Percentiles rank a stretch among this genome's conserved stretches.
These are phyloP conservation scores for Danio albolineatus DNA, from an alignment of 2,797 vertebrate genomes.

Conservation along the genomic window DNA sequence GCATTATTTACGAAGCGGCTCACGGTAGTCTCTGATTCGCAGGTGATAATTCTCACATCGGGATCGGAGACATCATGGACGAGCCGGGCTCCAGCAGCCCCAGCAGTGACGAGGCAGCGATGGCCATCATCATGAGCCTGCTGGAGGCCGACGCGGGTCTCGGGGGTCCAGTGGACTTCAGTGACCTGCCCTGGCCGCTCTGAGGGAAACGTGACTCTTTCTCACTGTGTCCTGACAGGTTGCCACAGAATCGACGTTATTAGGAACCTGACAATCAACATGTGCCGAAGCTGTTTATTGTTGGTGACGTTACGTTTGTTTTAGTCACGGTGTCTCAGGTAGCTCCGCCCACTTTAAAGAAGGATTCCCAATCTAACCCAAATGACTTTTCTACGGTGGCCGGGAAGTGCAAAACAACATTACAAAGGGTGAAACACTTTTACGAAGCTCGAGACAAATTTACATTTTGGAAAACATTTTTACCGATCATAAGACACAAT, in stretches of 20 bases:
- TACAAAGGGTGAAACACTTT: too few relatives aligned
- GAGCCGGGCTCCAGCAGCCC: conserved; percentile 91
- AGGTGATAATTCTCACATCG: conserved; percentile 86
- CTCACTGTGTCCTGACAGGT: too few relatives aligned
- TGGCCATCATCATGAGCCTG: conserved; percentile 97
- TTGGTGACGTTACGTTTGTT: not conserved
- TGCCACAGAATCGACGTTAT: not conserved
- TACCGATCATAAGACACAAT: too few relatives aligned
- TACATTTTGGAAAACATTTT: too few relatives aligned
- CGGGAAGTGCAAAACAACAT: too few relatives aligned
- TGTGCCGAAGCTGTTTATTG: not conserved
- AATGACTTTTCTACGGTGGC: too few relatives aligned
- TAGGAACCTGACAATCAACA: not conserved
- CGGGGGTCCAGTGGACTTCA: conserved; percentile 89
- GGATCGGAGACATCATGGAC: conserved; percentile 86
- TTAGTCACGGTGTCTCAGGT: conserved; percentile 10
- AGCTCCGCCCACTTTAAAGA: not conserved
- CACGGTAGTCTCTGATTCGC: not conserved
- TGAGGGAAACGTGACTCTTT: conserved; percentile 15
- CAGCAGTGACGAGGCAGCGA: conserved; percentile 93
- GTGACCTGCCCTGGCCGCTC: conserved; percentile 92
- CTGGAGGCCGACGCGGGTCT: conserved; percentile 93
- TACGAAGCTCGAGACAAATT: too few relatives aligned
- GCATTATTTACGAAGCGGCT: not conserved
- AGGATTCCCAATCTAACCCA: too few relatives aligned